Conservation (phyloP, 2,113 vertebrate species). For the Callospermophilus lateralis region DNA sequence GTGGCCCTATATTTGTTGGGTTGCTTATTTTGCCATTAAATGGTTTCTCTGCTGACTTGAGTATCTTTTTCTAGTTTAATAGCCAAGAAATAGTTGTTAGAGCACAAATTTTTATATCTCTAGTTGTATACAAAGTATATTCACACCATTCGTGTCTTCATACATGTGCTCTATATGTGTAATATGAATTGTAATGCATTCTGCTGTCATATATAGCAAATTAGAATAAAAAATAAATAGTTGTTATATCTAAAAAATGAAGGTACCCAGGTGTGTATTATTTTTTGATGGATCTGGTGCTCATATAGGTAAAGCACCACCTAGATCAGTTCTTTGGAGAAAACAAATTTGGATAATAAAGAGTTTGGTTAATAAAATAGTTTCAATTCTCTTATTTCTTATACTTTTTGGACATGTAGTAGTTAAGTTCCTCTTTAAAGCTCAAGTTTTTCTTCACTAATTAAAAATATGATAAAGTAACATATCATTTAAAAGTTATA, state of each 20-base stretch:
- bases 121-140: no score
- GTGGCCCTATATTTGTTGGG: not conserved
- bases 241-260: not conserved
- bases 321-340: conserved; percentile 62
- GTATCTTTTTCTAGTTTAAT: not conserved
- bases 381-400: conserved; percentile 44
- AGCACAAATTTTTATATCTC: no score
- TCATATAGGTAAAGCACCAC: conserved; percentile 36
- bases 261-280: not conserved
- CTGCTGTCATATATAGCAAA: no score
- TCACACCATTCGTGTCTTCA: no score
- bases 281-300: not conserved
- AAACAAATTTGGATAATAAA: conserved; percentile 10
- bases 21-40: not conserved
- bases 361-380: conserved; percentile 45
- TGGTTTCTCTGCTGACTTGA: not conserved
- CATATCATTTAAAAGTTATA: not conserved
- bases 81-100: not conserved
- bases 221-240: no score
- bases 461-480: conserved; percentile 38
- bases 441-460: conserved; percentile 45
- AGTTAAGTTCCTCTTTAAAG: conserved; percentile 49
- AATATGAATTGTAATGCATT: no score
- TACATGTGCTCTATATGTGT: no score
- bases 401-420: conserved; percentile 2